Evolutionary conservation across 1,140 invertebrate genomes (phyloP).

Genomic region (Ostrea edulis): DNA sequence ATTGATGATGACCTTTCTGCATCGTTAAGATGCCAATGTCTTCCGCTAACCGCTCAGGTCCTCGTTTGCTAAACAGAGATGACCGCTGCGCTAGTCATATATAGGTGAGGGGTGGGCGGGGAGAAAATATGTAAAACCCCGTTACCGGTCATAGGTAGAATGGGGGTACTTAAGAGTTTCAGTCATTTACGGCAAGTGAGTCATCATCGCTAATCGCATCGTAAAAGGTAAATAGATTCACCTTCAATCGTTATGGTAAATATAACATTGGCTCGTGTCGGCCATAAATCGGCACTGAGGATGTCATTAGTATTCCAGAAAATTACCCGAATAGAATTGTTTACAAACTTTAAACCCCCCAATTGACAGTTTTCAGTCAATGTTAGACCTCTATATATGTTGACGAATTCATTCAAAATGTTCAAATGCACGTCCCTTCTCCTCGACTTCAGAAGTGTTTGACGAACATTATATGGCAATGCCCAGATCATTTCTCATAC

Average conservation of each 20-base stretch:
- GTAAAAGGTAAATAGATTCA: constrained; percentile 35
- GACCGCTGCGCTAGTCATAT: background rate
- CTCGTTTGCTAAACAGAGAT: background rate
- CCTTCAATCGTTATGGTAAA: constrained; percentile 38
- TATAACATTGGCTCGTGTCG: constrained; percentile 33
- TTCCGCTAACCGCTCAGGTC: background rate
- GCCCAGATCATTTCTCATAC: constrained; percentile 23
- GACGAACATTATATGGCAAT: background rate
- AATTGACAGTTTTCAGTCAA: constrained; percentile 20
- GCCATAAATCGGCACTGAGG: constrained; percentile 30
- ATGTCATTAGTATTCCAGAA: constrained; percentile 31
- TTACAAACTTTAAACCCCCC: constrained; percentile 36
- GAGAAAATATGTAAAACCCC: background rate
- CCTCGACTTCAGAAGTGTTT: background rate
- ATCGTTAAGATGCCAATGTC: constrained; percentile 31
- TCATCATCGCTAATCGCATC: constrained; percentile 31
- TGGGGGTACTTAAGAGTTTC: background rate
- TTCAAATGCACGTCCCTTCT: constrained; percentile 24
- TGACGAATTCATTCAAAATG: constrained; percentile 35
- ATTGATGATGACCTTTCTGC: background rate
- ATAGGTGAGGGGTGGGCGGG: constrained; percentile 7
- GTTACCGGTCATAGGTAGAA: constrained; percentile 23
- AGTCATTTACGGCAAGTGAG: constrained; percentile 26
- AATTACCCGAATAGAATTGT: constrained; percentile 39
- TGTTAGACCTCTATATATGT: constrained; percentile 6